These are phyloP conservation scores for Drosophila lini DNA, from an alignment of 1,140 invertebrate species.

Conservation along the genomic window DNA sequence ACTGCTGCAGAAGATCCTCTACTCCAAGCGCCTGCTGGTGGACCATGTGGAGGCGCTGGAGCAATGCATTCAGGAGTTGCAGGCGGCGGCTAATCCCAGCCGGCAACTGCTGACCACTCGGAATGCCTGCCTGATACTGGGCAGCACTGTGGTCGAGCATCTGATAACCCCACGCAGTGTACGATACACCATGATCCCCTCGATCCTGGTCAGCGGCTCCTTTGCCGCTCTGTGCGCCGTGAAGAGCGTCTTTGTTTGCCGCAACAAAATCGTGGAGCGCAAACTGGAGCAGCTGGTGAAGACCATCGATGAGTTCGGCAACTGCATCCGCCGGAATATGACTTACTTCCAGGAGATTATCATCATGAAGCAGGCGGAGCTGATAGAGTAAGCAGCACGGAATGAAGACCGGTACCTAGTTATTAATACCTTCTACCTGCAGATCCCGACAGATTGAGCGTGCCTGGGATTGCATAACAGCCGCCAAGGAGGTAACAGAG, in stretches of 20 bases:
- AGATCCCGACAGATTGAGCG: slow-evolving; percentile 82
- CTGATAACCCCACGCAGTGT: slow-evolving; percentile 66
- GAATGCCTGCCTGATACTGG: slow-evolving; percentile 68
- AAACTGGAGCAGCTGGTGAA: slow-evolving; percentile 74
- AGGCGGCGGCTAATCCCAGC: slow-evolving; percentile 3
- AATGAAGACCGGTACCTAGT: too few species aligned
- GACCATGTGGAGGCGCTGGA: slow-evolving; percentile 82
- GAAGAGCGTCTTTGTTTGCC: slow-evolving; percentile 76
- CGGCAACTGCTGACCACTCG: slow-evolving; percentile 62
- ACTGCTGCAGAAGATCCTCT: slow-evolving; percentile 74
- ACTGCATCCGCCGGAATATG: slow-evolving; percentile 82
- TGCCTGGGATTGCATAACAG: slow-evolving; percentile 82
- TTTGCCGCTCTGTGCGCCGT: slow-evolving; percentile 69
- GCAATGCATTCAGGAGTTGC: slow-evolving; percentile 63
- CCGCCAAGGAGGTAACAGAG: slow-evolving; percentile 80
- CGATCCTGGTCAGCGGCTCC: slow-evolving; percentile 55
- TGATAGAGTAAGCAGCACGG: slow-evolving; percentile 66
- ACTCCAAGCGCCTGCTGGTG: slow-evolving; percentile 75
- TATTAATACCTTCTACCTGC: not conserved
- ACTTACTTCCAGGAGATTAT: slow-evolving; percentile 84
- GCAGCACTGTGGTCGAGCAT: slow-evolving; percentile 70
- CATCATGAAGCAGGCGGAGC: slow-evolving; percentile 79
- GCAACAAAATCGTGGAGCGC: slow-evolving; percentile 77
- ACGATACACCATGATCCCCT: slow-evolving; percentile 60
- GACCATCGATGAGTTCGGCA: slow-evolving; percentile 82